Percentiles rank a stretch among this genome's conserved stretches.
These are phyloP conservation scores for Enteromius paludinosus DNA, from an alignment of 2,797 vertebrate species.

Conservation along the genomic window DNA sequence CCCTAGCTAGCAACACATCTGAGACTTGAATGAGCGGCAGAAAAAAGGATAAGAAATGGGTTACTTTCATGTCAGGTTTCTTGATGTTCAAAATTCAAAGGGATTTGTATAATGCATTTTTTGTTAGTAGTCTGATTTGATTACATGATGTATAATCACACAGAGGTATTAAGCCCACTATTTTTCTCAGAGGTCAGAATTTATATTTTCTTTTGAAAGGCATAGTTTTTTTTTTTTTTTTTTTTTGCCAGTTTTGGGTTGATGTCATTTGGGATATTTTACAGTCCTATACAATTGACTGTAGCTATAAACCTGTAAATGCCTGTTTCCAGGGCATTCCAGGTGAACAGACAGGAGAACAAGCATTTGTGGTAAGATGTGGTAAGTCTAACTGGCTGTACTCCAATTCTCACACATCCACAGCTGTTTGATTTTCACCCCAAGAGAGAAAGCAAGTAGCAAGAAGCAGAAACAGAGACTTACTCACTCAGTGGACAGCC, in stretches of 20 bases:
- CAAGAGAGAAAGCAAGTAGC: background rate
- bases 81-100: background rate
- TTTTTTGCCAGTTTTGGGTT: background rate
- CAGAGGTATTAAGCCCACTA: background rate
- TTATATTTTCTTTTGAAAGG: background rate
- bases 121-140: background rate
- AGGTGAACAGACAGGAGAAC: constrained; percentile 11
- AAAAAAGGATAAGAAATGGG: constrained; percentile 4
- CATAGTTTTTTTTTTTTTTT: background rate
- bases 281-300: background rate
- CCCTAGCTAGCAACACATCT: background rate
- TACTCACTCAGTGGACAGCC: constrained; percentile 25
- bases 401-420: constrained; percentile 13
- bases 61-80: constrained; percentile 1
- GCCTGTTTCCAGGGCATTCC: background rate
- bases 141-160: too few species aligned
- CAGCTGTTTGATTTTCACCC: constrained; percentile 33
- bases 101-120: background rate
- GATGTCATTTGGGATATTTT: background rate
- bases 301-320: background rate
- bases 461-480: background rate
- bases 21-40: background rate
- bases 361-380: constrained; percentile 19
- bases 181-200: background rate
- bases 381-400: background rate